Conservation (phyloP, 1,140 invertebrate species). For the Babylonia areolata region DNA sequence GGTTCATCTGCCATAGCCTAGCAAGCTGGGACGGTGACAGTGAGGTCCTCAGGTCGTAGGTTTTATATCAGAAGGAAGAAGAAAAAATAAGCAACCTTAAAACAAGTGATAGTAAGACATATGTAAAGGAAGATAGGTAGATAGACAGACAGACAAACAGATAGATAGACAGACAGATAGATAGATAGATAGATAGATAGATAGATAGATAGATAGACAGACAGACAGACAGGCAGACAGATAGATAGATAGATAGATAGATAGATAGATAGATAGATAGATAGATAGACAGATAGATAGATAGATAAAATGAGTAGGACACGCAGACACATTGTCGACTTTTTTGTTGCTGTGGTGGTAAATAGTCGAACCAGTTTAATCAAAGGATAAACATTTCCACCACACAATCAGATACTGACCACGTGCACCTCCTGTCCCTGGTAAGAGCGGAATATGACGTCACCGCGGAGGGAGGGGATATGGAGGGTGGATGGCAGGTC, state of each 20-base stretch:
- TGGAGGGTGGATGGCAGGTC: constrained; percentile 45
- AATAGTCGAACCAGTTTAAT: too few relatives aligned
- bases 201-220: too few relatives aligned
- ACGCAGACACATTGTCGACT: background rate
- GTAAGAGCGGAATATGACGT: constrained; percentile 42
- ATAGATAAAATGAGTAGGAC: background rate
- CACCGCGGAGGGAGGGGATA: constrained; percentile 21
- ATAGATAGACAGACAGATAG: too few relatives aligned
- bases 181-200: too few relatives aligned
- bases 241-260: background rate
- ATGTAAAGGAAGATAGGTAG: background rate
- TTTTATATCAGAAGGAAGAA: too few relatives aligned
- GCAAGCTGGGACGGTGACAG: too few relatives aligned
- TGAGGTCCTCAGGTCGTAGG: too few relatives aligned
- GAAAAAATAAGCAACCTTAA: too few relatives aligned
- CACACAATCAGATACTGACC: constrained; percentile 29
- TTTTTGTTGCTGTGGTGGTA: too few relatives aligned
- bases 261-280: background rate
- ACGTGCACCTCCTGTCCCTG: constrained; percentile 51
- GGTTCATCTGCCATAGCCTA: too few relatives aligned
- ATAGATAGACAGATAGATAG: background rate
- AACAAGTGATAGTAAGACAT: background rate
- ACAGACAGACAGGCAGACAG: background rate
- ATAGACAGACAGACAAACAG: too few relatives aligned
- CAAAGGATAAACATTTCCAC: background rate